Base-by-base conservation (phyloP, 2,113 vertebrate species). In the Saguinus imperator region DNA sequence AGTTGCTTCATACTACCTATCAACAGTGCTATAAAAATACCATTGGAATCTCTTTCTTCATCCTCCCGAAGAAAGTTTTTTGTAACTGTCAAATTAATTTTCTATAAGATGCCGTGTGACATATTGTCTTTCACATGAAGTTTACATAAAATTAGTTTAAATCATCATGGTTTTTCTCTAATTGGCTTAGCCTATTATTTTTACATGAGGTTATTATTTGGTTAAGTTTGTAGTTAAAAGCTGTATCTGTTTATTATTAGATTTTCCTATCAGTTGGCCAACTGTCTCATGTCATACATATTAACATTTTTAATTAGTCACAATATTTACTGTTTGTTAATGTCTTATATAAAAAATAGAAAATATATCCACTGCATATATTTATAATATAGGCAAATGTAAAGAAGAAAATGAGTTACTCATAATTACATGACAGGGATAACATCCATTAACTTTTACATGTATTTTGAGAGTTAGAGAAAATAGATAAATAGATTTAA, bases 81-180 rank as follows among this genome's bases (percentile, higher is more conserved):
- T 72, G 43, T 82, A 61, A 95, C 89, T 90, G 4, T 89, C 2
- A 72, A 29, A 14, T 98, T 97, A 32, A 16, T 98, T 97, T 97
- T 55, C 25, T 29, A 91, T 29, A 72, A 73, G 13, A 95, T 81
- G 1, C 1, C 5, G 6, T 48, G 84, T 92, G 76, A 72, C 37
- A 94, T 96, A 94, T 95, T 68, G 55, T 92, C 20, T 83, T 87
- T 92, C 10, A 82, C 10, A 40, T 5, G 57, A 32, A 23, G 3
- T 6, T 82, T 82, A 77, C 13, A 58, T 57, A 25, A 82, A 76
- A 58, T 80, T 94, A 75, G 13, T 58, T 81, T 82, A 92, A 8
- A 68, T 55, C 27, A 81, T 70, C n/a, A 75, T 18, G 13, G n/a
- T 43, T 84, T 66, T 94, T 92, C 40, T 37, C 17, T 55, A 40